Base-by-base conservation (phyloP, 1,140 invertebrate genomes). In the Micrasema longulum region DNA sequence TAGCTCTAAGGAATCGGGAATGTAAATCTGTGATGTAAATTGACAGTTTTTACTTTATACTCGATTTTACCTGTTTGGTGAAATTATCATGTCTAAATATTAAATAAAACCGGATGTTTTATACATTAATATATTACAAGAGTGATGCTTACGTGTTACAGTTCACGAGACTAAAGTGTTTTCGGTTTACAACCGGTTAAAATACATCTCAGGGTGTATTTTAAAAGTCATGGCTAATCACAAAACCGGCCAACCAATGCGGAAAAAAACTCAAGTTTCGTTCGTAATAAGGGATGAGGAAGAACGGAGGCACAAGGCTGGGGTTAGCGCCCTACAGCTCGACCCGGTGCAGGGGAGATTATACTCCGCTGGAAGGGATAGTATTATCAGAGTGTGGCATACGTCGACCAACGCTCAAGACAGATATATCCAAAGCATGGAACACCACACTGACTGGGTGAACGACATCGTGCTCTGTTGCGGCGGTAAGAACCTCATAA, bases 371-470 rank as follows among this genome's bases (percentile, higher is more conserved):
- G 97, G 97, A n/a, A 87, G 97, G 72, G 98, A 99, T 86, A 96
- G 96, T 47, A 98, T 99, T 75, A 98, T 99, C 78, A 88, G 98
- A 64, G 97, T 98, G 80, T 99, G 97, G 96, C 96, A 98, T 79
- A 90, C 90, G 18, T 81, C 78, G n/a, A 52, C 77, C 12, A 82
- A 81, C 26, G 75, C 81, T 1, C 87, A 86, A 77, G 94, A 97
- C 77, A 38, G 57, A 48, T 99, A 97, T 81, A 89, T 97, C 43
- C 95, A 97, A 78, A 97, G 97, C 1, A 94, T 96, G 93, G 94
- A 96, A 80, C 97, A 99, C 85, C 98, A 99, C 80, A 99, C 97
- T 14, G 98, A 99, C 84, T 99, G 98, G 98, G 97, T 99, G 11
- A 99, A 99, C 85, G 98, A 99, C 85, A 97, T 99, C 82, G 93